A percentile compares a stretch with the other conserved stretches of the same genome.
Conservation (phyloP, 2,797 vertebrate species). For the Arvicola amphibius region DNA sequence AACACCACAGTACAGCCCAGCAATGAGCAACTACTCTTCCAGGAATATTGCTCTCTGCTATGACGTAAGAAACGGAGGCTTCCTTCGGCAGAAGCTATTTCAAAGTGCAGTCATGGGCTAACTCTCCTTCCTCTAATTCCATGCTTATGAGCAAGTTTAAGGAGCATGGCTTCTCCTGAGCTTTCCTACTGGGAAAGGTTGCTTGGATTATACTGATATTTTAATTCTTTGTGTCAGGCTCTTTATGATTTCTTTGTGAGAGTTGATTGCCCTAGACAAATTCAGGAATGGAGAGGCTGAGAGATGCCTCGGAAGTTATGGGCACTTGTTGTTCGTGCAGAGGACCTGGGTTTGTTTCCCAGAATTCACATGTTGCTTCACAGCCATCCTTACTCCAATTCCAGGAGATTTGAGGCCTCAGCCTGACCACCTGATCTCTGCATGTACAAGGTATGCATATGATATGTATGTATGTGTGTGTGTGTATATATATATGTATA, state of each 20-base stretch:
- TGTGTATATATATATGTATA: no score
- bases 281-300: neutral
- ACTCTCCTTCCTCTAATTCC: neutral
- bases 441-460: neutral
- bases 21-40: neutral
- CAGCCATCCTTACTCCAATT: neutral
- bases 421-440: neutral
- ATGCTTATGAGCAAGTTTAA: neutral
- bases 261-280: neutral
- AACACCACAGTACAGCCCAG: neutral
- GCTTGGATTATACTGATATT: neutral
- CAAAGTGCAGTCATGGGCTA: neutral
- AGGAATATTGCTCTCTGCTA: neutral
- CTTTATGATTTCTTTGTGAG: neutral
- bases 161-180: neutral
- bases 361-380: neutral
- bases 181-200: neutral
- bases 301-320: neutral
- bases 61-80: neutral
- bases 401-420: neutral
- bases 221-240: constrained; percentile 2
- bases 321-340: neutral
- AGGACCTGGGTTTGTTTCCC: neutral
- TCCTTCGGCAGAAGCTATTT: neutral
- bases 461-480: no score